Conservation (phyloP, 2,113 vertebrate genomes). For the Oryzias melastigma region DNA sequence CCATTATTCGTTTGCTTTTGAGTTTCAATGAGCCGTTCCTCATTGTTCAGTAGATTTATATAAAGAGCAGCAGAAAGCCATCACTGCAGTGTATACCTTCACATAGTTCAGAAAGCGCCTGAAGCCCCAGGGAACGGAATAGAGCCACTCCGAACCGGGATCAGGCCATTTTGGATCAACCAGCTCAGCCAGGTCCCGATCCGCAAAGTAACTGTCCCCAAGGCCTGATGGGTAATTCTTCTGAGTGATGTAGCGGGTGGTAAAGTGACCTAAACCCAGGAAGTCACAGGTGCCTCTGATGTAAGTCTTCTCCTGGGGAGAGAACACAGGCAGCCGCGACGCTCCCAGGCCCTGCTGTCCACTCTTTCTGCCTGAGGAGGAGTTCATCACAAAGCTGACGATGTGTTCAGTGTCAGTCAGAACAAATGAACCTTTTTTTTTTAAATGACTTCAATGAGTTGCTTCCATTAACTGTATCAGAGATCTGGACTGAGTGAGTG, state of each 20-base stretch:
- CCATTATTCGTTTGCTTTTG: too few relatives aligned
- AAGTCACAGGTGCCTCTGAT: constrained; percentile 89
- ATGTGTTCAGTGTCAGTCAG: too few relatives aligned
- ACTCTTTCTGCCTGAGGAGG: constrained; percentile 82
- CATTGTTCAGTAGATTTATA: too few relatives aligned
- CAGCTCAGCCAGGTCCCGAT: constrained; percentile 82
- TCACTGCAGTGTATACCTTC: constrained; percentile 74
- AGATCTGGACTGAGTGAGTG: too few relatives aligned
- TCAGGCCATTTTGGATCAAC: constrained; percentile 87
- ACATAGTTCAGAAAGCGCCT: constrained; percentile 82
- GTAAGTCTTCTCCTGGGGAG: constrained; percentile 84
- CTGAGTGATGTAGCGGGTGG: constrained; percentile 82
- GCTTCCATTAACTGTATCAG: too few relatives aligned
- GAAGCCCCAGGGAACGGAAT: constrained; percentile 69
- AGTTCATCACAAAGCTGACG: background rate
- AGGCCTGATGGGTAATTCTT: constrained; percentile 79
- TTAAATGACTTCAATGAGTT: too few relatives aligned
- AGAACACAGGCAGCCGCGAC: constrained; percentile 86
- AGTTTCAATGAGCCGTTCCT: too few relatives aligned
- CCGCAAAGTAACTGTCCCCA: constrained; percentile 81
- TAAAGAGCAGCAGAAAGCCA: too few relatives aligned
- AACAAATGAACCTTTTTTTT: too few relatives aligned
- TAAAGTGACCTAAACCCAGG: constrained; percentile 88
- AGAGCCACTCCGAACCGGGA: constrained; percentile 82
- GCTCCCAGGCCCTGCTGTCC: constrained; percentile 82